A percentile compares a stretch with the other conserved stretches of the same genome.
These are phyloP conservation scores for Pemphredon lugubris DNA, from an alignment of 2,888 invertebrate species.

Conservation along the genomic window DNA sequence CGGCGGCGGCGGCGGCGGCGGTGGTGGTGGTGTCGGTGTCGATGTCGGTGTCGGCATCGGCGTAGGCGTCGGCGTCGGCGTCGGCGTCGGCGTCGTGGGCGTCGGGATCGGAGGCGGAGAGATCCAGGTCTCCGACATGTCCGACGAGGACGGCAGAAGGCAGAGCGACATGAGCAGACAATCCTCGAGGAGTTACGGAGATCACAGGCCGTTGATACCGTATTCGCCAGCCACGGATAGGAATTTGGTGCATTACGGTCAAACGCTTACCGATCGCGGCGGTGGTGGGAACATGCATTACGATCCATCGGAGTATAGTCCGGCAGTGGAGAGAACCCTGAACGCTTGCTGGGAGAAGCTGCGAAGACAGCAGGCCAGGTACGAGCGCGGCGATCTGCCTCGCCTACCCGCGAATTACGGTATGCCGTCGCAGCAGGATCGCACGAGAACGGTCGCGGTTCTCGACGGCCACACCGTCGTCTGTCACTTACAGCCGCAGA, in stretches of 20 bases:
- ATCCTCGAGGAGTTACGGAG: constrained; percentile 89
- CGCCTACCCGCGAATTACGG: constrained; percentile 71
- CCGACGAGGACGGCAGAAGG: constrained; percentile 89
- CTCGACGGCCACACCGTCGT: constrained; percentile 93
- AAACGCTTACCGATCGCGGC: constrained; percentile 58
- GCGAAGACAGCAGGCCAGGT: constrained; percentile 75
- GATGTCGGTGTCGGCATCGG: no score
- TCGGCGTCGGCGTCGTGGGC: constrained; percentile 63
- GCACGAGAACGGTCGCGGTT: constrained; percentile 86
- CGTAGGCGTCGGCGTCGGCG: no score
- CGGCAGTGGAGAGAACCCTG: constrained; percentile 73
- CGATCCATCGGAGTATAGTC: constrained; percentile 72
- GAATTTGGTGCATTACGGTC: constrained; percentile 74
- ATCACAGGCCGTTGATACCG: constrained; percentile 90
- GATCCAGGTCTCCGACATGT: constrained; percentile 89
- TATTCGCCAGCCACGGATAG: constrained; percentile 87
- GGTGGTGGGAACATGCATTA: constrained; percentile 64
- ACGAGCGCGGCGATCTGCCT: constrained; percentile 76
- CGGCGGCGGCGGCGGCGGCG: constrained; percentile 58
- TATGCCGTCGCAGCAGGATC: constrained; percentile 74
- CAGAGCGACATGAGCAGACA: constrained; percentile 88
- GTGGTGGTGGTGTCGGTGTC: no score
- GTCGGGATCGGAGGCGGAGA: constrained; percentile 82
- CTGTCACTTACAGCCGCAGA: constrained; percentile 90
- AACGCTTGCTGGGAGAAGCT: constrained; percentile 78